Conservation (phyloP, 2,888 invertebrate genomes). For the Pammene aurita region DNA sequence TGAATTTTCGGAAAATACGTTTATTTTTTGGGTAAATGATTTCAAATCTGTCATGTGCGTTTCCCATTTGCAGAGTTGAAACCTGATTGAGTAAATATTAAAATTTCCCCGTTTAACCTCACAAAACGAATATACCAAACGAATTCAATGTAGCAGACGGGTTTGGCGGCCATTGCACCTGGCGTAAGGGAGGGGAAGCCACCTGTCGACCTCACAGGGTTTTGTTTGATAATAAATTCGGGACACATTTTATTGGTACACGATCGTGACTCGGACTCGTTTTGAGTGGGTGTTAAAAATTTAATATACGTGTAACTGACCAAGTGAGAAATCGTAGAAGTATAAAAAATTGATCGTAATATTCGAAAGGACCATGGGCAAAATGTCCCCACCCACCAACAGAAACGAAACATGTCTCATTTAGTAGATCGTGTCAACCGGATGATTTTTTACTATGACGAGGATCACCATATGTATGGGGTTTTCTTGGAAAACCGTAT, state of each 20-base stretch:
- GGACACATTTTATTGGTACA: conserved; percentile 40
- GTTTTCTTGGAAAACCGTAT: too few relatives aligned
- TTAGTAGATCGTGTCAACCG: too few relatives aligned
- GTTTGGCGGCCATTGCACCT: conserved; percentile 64
- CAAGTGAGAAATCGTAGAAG: not conserved
- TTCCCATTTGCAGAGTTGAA: not conserved
- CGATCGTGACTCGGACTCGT: conserved; percentile 29
- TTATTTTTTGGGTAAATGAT: too few relatives aligned
- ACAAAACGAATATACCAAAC: conserved; percentile 30
- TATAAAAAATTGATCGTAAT: too few relatives aligned
- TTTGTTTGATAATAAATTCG: conserved; percentile 42
- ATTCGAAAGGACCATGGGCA: too few relatives aligned
- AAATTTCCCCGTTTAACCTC: conserved; percentile 10
- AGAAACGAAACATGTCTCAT: too few relatives aligned
- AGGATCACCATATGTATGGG: too few relatives aligned
- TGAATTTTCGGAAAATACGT: too few relatives aligned
- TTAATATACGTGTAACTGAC: not conserved
- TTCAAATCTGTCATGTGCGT: not conserved
- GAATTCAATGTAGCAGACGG: conserved; percentile 41
- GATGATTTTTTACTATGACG: too few relatives aligned
- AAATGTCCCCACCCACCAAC: too few relatives aligned
- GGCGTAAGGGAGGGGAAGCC: conserved; percentile 49
- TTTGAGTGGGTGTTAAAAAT: conserved; percentile 23
- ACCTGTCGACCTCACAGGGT: conserved; percentile 58
- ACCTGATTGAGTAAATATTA: not conserved